A percentile compares a stretch with the other conserved stretches of the same genome.
phyloP scores from a whole-genome alignment of 2,113 vertebrate species.

The Brachypteracias leptosomus region DNA sequence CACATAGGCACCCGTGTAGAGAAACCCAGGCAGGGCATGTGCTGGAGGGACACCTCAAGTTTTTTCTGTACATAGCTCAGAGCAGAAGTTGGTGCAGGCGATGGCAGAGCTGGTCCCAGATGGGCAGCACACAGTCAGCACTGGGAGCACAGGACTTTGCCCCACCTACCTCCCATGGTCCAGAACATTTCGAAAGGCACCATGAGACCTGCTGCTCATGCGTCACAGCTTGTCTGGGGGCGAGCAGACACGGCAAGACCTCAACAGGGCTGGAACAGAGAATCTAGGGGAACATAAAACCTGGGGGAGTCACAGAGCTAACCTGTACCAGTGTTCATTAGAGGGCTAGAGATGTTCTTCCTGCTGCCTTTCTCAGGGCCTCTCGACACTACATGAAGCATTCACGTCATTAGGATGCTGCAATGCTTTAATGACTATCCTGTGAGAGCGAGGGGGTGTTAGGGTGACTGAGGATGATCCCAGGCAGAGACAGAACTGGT shows the following conservation, averaged over 20 bases:
- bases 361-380: not conserved
- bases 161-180: not conserved
- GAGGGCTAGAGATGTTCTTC: not conserved
- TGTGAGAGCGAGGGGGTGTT: not conserved
- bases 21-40: not conserved
- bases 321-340: not conserved
- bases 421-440: not conserved
- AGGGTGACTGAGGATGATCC: not conserved
- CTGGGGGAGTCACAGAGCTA: not conserved
- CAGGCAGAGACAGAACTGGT: not conserved
- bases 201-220: not conserved
- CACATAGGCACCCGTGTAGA: not conserved
- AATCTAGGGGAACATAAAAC: not conserved
- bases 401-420: not conserved
- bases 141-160: not conserved
- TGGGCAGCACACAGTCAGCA: not conserved
- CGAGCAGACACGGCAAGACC: not conserved
- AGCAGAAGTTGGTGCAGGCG: not conserved
- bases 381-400: fast-evolving
- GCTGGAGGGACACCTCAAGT: not conserved
- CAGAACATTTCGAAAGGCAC: not conserved
- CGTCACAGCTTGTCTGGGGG: not conserved
- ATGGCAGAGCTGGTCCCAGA: not conserved
- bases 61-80: not conserved
- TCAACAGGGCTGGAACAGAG: not conserved